These are phyloP conservation scores for Ypsolopha scabrella DNA, from an alignment of 2,888 invertebrate genomes.

Conservation along the genomic window DNA sequence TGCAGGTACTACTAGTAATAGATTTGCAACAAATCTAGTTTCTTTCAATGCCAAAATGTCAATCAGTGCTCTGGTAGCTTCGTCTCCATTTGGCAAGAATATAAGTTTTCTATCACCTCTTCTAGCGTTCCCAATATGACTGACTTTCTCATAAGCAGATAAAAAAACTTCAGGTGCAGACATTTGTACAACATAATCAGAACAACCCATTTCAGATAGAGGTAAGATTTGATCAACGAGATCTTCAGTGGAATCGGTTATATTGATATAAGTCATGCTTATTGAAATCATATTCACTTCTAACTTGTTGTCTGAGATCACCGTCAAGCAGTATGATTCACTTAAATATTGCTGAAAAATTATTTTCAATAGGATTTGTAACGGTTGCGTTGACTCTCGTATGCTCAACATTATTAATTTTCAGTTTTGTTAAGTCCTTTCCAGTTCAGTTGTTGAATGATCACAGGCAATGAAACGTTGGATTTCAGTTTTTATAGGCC, in stretches of 20 bases:
- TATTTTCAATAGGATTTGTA: slow-evolving; percentile 39
- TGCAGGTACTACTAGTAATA: slow-evolving; percentile 31
- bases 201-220: slow-evolving; percentile 56
- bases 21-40: slow-evolving; percentile 38
- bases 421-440: too few species aligned
- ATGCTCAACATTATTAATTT: slow-evolving; percentile 22
- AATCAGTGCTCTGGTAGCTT: slow-evolving; percentile 14
- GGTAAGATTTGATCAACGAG: slow-evolving; percentile 27
- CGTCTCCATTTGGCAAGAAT: slow-evolving; percentile 31
- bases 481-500: too few species aligned
- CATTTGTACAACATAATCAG: slow-evolving; percentile 51
- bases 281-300: slow-evolving; percentile 17
- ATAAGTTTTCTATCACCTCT: slow-evolving; percentile 56
- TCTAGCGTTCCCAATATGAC: slow-evolving; percentile 40
- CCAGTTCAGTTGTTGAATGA: too few species aligned
- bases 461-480: too few species aligned
- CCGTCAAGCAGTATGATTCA: slow-evolving; percentile 38
- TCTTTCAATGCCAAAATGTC: slow-evolving; percentile 35
- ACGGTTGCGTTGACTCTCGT: slow-evolving; percentile 12
- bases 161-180: slow-evolving; percentile 42
- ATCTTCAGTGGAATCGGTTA: slow-evolving; percentile 18
- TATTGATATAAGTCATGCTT: slow-evolving; percentile 26
- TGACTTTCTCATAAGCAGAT: slow-evolving; percentile 40
- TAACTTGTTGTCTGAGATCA: slow-evolving; percentile 34
- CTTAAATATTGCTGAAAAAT: slow-evolving; percentile 36